A percentile compares a stretch with the other conserved stretches of the same genome.
These are phyloP conservation scores for Oryzias celebensis DNA, from an alignment of 2,113 vertebrate genomes.

Conservation along the genomic window DNA sequence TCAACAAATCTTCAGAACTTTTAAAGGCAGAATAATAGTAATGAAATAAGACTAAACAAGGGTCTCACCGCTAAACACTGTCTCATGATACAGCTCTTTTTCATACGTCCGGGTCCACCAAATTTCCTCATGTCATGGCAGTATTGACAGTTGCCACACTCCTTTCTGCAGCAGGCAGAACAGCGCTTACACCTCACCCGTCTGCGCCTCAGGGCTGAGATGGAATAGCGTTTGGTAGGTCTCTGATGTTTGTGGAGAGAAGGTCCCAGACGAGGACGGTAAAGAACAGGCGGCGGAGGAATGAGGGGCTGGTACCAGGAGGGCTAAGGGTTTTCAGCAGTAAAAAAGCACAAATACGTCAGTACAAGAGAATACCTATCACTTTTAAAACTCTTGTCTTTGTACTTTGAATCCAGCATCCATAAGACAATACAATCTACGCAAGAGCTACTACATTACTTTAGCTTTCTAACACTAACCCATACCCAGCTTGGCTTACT, in stretches of 20 bases:
- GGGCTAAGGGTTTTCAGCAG: slow-evolving; percentile 57
- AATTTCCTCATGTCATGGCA: slow-evolving; percentile 97
- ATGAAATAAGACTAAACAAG: background rate
- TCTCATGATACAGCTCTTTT: slow-evolving; percentile 89
- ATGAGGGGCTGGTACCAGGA: slow-evolving; percentile 75
- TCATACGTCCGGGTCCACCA: slow-evolving; percentile 91
- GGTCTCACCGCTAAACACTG: slow-evolving; percentile 90
- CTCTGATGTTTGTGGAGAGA: slow-evolving; percentile 76
- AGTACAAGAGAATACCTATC: background rate
- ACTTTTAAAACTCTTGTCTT: too few species aligned
- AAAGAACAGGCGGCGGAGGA: slow-evolving; percentile 56
- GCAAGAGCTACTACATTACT: too few species aligned
- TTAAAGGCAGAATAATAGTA: too few species aligned
- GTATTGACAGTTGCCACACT: slow-evolving; percentile 91
- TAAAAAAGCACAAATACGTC: background rate
- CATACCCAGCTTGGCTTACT: too few species aligned
- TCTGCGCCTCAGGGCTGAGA: slow-evolving; percentile 86
- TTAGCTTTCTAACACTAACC: too few species aligned
- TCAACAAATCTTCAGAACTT: too few species aligned
- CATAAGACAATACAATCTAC: too few species aligned
- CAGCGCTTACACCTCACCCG: slow-evolving; percentile 92
- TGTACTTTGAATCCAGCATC: too few species aligned
- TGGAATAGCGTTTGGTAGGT: slow-evolving; percentile 79
- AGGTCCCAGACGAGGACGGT: slow-evolving; percentile 66
- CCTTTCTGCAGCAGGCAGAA: slow-evolving; percentile 87